Percentiles rank a stretch among this genome's conserved stretches.
These are phyloP conservation scores for Phenganax stokvisi DNA, from an alignment of 92 coral and sea anemone species.

Conservation along the genomic window DNA sequence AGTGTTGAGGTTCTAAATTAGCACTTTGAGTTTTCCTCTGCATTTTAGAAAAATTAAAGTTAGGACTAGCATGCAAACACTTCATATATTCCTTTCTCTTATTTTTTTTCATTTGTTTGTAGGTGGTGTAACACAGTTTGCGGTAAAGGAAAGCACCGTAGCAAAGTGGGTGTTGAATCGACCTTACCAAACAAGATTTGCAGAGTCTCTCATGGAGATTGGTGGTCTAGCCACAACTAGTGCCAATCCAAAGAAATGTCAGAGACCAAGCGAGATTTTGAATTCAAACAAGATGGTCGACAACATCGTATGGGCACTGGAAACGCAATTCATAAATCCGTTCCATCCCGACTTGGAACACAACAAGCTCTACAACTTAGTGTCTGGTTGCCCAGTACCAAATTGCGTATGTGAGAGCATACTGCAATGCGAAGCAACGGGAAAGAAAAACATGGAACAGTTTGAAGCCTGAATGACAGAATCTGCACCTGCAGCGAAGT, in stretches of 20 bases:
- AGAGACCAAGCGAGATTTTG: slow-evolving; percentile 17
- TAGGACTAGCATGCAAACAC: too few relatives aligned
- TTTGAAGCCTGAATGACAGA: slow-evolving; percentile 18
- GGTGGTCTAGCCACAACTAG: slow-evolving; percentile 7
- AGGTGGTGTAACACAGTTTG: slow-evolving; percentile 17
- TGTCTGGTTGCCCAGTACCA: slow-evolving; percentile 17
- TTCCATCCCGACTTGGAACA: slow-evolving; percentile 3
- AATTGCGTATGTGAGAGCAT: neutral
- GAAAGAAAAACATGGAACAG: slow-evolving; percentile 1
- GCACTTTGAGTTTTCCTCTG: too few relatives aligned
- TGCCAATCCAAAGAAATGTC: slow-evolving; percentile 16
- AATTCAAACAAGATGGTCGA: neutral
- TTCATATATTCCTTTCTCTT: too few relatives aligned
- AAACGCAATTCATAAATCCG: slow-evolving; percentile 12
- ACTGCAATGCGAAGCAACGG: slow-evolving; percentile 4
- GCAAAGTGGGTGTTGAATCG: slow-evolving; percentile 24
- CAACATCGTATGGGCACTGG: neutral
- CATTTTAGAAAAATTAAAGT: too few relatives aligned
- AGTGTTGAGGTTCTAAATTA: too few relatives aligned
- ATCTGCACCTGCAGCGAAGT: neutral
- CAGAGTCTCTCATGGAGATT: slow-evolving; percentile 19
- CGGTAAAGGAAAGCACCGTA: slow-evolving; percentile 27
- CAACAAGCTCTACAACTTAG: slow-evolving; percentile 7
- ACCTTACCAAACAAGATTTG: slow-evolving; percentile 19
- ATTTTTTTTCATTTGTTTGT: neutral